Evolutionary conservation across 2,888 invertebrate species (phyloP).

Genomic region (Leptopilina myrica): DNA sequence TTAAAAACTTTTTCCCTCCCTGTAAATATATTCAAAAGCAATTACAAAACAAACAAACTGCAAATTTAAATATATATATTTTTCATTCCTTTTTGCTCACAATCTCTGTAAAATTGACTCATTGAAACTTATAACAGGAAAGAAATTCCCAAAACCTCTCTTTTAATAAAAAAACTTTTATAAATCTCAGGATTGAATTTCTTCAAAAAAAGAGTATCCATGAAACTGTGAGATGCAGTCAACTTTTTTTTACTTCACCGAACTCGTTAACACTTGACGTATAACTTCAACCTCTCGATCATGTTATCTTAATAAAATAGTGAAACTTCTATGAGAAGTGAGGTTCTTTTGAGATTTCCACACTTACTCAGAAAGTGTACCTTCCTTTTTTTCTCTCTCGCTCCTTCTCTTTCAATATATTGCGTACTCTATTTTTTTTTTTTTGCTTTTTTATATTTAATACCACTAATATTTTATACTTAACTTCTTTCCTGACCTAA

Average conservation of each 20-base stretch:
- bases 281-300: constrained; percentile 4
- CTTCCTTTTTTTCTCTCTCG: not conserved
- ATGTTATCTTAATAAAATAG: constrained; percentile 5
- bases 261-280: constrained; percentile 36
- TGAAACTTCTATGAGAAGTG: not conserved
- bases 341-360: not conserved
- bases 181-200: constrained; percentile 1
- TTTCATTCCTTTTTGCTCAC: not conserved
- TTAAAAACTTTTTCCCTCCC: too few relatives aligned
- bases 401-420: not conserved
- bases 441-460: not conserved
- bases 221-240: constrained; percentile 9
- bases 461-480: not conserved
- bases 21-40: too few relatives aligned
- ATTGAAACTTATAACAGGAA: not conserved
- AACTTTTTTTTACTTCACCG: constrained; percentile 21
- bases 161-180: constrained; percentile 15
- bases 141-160: not conserved
- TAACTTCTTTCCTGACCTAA: not conserved
- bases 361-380: not conserved
- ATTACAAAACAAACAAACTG: too few relatives aligned
- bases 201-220: constrained; percentile 8
- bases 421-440: not conserved
- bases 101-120: not conserved
- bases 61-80: not conserved